Evolutionary conservation across 2,888 invertebrate genomes (phyloP), one percentile per base, ranked within the genome.

Genomic region (Cataglyphis albicans): DNA sequence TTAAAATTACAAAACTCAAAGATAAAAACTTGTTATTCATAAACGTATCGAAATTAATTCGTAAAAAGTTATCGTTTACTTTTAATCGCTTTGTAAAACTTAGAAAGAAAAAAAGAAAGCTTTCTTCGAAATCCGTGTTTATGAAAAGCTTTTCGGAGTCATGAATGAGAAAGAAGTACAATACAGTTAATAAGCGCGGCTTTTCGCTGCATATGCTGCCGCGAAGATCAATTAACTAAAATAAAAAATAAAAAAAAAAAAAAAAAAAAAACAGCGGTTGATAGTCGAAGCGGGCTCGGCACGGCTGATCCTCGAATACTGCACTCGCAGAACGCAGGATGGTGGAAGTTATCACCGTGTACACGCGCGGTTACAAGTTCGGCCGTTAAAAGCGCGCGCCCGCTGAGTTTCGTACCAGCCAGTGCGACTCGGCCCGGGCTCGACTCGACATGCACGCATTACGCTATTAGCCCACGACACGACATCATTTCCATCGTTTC

Each of bases 321-420:
- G 59, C 44, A 59, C 25, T 59, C 78, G 59, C 72, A 1, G 59
- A 59, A 72, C 78, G 78, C 59, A 72, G 78, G 44, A 72, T 44
- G 67, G 78, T 59, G 78, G 78, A 72, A 80, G 78, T 80, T 80
- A 80, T 80, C 78, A 61, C 70, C 78, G 78, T 80, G 75, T 67
- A 86, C 84, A 86, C 80, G 83, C 86, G 87, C 86, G 84, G 84
- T 32, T 76, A 55, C 61, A 81, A 78, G 81, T 87, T 80, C 81
- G 81, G 75, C 81, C 74, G 81, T 74, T 74, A 73, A 74, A 73
- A 74, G 73, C 74, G 70, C 74, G 70, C 70, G 72, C 59, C 78
- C 59, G 83, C 81, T 86, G 87, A 88, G 88, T 88, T 88, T 87
- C 89, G 90, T 90, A 90, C 90, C 90, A 90, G 89, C 81, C 90